Conservation (phyloP, 2,797 vertebrate species). For the Crypturellus tataupa region DNA sequence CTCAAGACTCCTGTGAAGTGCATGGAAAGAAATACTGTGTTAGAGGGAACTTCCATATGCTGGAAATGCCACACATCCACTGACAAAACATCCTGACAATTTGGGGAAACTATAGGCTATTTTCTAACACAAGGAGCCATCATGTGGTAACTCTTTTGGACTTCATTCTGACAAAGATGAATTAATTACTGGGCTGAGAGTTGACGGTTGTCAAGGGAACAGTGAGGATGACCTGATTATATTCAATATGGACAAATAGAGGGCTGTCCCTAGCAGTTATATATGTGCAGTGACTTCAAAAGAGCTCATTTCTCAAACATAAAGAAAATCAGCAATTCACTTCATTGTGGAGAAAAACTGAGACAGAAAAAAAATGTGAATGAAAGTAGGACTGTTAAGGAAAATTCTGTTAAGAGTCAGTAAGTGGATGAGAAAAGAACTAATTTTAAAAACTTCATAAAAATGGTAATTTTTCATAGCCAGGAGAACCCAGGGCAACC, state of each 20-base stretch:
- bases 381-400: background rate
- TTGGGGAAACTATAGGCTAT: background rate
- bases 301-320: background rate
- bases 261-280: background rate
- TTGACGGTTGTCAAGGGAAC: slow-evolving; percentile 13
- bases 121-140: slow-evolving; percentile 1
- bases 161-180: slow-evolving; percentile 13
- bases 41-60: background rate
- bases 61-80: background rate
- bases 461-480: background rate
- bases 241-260: background rate
- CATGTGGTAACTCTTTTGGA: background rate
- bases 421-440: background rate
- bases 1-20: background rate
- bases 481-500: background rate
- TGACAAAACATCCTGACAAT: background rate
- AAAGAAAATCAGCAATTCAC: background rate
- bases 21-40: background rate
- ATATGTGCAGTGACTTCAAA: background rate
- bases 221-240: background rate
- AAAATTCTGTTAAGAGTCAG: background rate
- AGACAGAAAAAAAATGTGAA: background rate
- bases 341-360: background rate
- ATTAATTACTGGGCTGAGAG: slow-evolving; percentile 12
- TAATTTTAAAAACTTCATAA: background rate